Evolutionary conservation across 2,888 invertebrate species (phyloP), one percentile per base, ranked within the genome.

Genomic region (Megastigmus dorsalis): DNA sequence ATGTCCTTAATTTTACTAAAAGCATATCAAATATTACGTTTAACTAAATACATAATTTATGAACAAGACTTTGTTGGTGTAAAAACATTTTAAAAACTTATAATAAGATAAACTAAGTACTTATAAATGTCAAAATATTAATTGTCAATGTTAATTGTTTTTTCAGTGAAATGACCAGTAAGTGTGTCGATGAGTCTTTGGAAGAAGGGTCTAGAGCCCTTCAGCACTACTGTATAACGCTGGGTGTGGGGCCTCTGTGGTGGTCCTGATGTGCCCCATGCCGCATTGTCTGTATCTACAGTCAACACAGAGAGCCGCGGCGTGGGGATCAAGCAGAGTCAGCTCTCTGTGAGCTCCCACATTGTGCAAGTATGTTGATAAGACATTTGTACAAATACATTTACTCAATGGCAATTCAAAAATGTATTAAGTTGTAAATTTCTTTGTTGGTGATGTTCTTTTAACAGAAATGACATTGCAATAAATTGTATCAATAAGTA

Each of bases 231-330:
- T 90, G 89, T 89, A 91, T 92, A 90, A 91, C 96, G 94, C 95
- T 97, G 95, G 97, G 97, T 90, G 95, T 96, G 92, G 97, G 97
- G 97, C 97, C 97, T 97, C 97, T 95, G 97, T 97, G 95, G 96
- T 97, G 97, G 95, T 98, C 97, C 97, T 98, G 98, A 98, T 97
- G 97, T 93, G 93, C 97, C 97, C 95, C 95, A 93, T 92, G 93
- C 93, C 92, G 92, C 92, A 92, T 90, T 91, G 87, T 92, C 91
- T 88, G 88, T 88, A 85, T 88, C 88, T 78, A 88, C 89, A 87
- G 86, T 88, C 88, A 90, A 89, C 90, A 90, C 91, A 91, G 92
- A 92, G 92, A 92, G 92, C 92, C 91, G 90, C 91, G 92, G 92
- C 90, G 91, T 92, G 92, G 92, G 92, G 92, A 91, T 86, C 82